Evolutionary conservation across 1,140 invertebrate genomes (phyloP).

Genomic region (Apis laboriosa): DNA sequence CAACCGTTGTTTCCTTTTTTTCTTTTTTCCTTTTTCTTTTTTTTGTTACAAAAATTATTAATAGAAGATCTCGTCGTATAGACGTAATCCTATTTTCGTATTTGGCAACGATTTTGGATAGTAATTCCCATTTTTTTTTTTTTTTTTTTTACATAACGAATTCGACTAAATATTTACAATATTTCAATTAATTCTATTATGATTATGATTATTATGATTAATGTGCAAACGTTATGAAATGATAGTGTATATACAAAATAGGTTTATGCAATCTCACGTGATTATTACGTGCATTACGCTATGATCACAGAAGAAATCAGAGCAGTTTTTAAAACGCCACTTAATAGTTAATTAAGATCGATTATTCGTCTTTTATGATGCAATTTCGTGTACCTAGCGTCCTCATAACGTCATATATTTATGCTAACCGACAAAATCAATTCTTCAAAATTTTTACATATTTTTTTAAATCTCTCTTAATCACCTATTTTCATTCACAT

Average conservation of each 20-base stretch:
- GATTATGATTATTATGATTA: not conserved
- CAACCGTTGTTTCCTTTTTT: not conserved
- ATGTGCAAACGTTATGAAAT: conserved; percentile 17
- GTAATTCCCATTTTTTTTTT: too few relatives aligned
- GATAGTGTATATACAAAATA: conserved; percentile 52
- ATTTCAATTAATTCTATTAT: not conserved
- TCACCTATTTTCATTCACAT: not conserved
- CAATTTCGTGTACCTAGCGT: not conserved
- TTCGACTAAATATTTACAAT: conserved; percentile 42
- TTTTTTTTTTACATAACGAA: not conserved
- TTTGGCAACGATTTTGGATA: conserved; percentile 39
- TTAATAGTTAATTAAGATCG: conserved; percentile 32
- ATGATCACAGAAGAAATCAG: conserved; percentile 60
- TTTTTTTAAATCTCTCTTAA: not conserved
- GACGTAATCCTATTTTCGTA: conserved; percentile 1
- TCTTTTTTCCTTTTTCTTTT: not conserved
- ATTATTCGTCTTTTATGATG: conserved; percentile 9
- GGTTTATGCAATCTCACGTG: conserved; percentile 31
- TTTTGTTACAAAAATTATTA: conserved; percentile 36
- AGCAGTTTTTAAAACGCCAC: conserved; percentile 47
- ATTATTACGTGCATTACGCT: conserved; percentile 43
- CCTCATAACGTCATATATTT: not conserved
- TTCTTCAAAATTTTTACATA: not conserved
- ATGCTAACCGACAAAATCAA: not conserved
- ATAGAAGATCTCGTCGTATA: not conserved